phyloP scores from a whole-genome alignment of 2,113 vertebrate species.

The Dolichotis patagonum region DNA sequence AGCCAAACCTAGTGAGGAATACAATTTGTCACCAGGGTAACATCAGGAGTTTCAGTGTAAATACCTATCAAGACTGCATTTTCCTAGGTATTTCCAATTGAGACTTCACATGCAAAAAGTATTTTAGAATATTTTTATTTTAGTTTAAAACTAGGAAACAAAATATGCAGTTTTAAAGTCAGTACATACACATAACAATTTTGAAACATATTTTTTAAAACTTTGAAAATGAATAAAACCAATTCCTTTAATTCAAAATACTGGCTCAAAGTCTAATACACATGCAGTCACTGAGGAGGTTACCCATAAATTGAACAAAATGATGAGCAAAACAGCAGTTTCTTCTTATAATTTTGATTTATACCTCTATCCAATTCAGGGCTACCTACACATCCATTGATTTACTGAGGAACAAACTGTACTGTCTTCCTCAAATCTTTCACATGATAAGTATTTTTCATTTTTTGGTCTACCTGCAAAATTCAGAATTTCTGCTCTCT shows the following conservation, averaged over 20 bases:
- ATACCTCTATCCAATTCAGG: neutral
- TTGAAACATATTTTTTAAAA: neutral
- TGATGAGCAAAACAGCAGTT: neutral
- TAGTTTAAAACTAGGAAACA: neutral
- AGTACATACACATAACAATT: neutral
- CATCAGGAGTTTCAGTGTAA: neutral
- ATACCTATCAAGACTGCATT: neutral
- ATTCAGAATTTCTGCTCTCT: neutral
- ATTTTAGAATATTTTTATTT: conserved; percentile 42
- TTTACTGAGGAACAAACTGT: neutral
- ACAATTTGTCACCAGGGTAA: neutral
- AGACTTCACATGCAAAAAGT: neutral
- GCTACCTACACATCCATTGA: neutral
- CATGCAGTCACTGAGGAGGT: neutral
- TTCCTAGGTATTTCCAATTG: conserved; percentile 8
- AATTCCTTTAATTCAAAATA: conserved; percentile 26
- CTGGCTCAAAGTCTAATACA: neutral
- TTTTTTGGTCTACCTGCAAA: neutral
- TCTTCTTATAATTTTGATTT: neutral
- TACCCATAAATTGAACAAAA: neutral
- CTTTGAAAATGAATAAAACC: neutral
- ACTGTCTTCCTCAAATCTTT: neutral
- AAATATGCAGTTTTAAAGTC: neutral
- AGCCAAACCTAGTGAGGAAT: neutral
- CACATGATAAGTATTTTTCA: neutral